Base-by-base conservation (phyloP, 2,113 vertebrate genomes). In the Tyrannus savana region DNA sequence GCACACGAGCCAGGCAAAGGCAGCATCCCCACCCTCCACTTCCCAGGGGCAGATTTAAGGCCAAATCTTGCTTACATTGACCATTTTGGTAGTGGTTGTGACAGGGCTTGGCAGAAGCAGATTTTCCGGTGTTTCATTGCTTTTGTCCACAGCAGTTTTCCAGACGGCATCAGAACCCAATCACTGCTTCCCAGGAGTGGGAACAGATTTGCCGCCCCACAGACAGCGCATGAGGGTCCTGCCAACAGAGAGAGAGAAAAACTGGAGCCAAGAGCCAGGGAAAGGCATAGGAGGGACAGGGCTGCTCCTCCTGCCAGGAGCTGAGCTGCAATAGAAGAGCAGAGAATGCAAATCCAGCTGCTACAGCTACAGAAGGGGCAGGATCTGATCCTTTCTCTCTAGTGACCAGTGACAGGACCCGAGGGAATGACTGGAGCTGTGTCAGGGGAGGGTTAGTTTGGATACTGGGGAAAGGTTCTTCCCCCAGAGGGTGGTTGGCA, bases 171-270 rank as follows among this genome's bases (percentile, higher is more conserved):
- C 60, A 55, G 66, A 46, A 63, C 25, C n/a, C 62, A 85, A 33
- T 10, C 21, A 2, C 10, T 0, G 3, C 33, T 49, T 75, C 66
- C 33, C 72, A 52, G 35, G 71, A 78, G 56, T 1, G 0, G 69
- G 64, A 66, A 66, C 9, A 67, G 53, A 88, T 79, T 67, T 88
- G 46, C 50, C 7, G 14, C 50, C n/a, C 27, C 56, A 33, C 1
- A 0, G 25, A 33, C 12, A 30, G 42, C 5, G 33, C 10, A 25
- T 10, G 31, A 27, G 21, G 50, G 22, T 69, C 69, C 44, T 81
- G 66, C 69, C n/a, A 53, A 53, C 3, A 55, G 16, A 39, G 12
- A 80, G 30, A n/a, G 30, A n/a, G 10, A 72, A 93, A 90, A 42
- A 1, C 3, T 14, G 41, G 53, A 27, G 28, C 49, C 33, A 30